Conservation (phyloP, 2,888 invertebrate genomes). For the Diachrysia chrysitis region DNA sequence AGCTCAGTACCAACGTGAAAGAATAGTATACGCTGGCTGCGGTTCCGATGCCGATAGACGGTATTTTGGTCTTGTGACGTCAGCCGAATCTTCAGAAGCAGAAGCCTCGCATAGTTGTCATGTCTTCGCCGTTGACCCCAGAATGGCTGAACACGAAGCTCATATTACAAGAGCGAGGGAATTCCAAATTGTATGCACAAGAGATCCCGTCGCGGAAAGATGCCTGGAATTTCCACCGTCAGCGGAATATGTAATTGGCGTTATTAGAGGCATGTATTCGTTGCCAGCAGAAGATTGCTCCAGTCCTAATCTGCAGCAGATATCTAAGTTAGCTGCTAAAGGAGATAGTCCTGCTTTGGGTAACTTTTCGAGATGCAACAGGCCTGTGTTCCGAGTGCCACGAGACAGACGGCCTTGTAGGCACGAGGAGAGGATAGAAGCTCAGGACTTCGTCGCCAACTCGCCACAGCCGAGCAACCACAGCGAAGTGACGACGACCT, state of each 20-base stretch:
- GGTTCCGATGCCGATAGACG: slow-evolving; percentile 97
- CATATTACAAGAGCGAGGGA: slow-evolving; percentile 94
- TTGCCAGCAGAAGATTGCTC: slow-evolving; percentile 84
- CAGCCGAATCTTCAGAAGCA: slow-evolving; percentile 90
- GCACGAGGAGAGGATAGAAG: slow-evolving; percentile 79
- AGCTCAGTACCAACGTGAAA: slow-evolving; percentile 95
- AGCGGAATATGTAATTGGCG: slow-evolving; percentile 93
- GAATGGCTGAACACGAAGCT: slow-evolving; percentile 94
- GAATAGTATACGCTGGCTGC: slow-evolving; percentile 96
- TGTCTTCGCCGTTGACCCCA: slow-evolving; percentile 97
- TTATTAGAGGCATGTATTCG: slow-evolving; percentile 93
- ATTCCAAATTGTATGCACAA: slow-evolving; percentile 96
- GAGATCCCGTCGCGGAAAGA: slow-evolving; percentile 92
- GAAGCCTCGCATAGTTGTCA: slow-evolving; percentile 96
- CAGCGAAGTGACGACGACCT: slow-evolving; percentile 94
- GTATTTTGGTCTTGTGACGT: slow-evolving; percentile 97
- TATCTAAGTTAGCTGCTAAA: slow-evolving; percentile 83
- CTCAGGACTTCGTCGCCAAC: slow-evolving; percentile 90
- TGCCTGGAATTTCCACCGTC: slow-evolving; percentile 97
- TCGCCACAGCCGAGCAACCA: slow-evolving; percentile 96
- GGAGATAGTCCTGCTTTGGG: slow-evolving; percentile 83
- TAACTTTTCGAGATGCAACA: slow-evolving; percentile 78
- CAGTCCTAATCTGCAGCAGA: slow-evolving; percentile 80
- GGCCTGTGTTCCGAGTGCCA: slow-evolving; percentile 77
- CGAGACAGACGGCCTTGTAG: slow-evolving; percentile 77